A percentile compares a stretch with the other conserved stretches of the same genome.
Conservation (phyloP, 2,888 invertebrate genomes). For the Eristalis pertinax region DNA sequence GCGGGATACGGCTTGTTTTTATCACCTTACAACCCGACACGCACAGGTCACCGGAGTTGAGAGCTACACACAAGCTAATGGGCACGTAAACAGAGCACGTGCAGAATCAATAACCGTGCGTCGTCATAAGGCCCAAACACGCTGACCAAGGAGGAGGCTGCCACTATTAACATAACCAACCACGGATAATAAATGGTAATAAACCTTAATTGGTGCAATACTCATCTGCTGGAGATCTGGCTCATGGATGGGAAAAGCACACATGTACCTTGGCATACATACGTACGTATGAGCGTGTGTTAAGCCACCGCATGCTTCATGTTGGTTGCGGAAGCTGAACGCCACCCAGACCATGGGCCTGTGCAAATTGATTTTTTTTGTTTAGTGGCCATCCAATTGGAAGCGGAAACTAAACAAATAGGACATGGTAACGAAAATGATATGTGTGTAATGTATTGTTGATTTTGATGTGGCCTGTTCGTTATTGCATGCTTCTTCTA, state of each 20-base stretch:
- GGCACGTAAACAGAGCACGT: conserved; percentile 42
- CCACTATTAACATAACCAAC: conserved; percentile 18
- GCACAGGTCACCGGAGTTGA: not conserved
- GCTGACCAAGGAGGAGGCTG: not conserved
- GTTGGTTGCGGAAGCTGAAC: not conserved
- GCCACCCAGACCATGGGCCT: not conserved
- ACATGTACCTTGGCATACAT: not conserved
- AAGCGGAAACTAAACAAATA: not conserved
- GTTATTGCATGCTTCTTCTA: not conserved
- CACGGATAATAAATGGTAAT: conserved; percentile 41
- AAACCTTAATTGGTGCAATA: conserved; percentile 67
- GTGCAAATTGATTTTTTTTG: not conserved
- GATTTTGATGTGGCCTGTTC: not conserved
- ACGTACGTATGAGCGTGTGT: not conserved
- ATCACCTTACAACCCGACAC: conserved; percentile 30
- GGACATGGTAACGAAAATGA: not conserved
- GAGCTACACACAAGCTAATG: conserved; percentile 34
- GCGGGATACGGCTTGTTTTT: conserved; percentile 9
- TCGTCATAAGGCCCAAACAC: conserved; percentile 3
- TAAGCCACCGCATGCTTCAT: not conserved
- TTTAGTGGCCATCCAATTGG: not conserved
- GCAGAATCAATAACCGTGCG: not conserved
- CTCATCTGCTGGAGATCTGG: conserved; percentile 14
- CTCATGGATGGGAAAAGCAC: not conserved
- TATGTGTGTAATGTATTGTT: not conserved